Conservation (phyloP, 1,140 invertebrate genomes). For the Chrysopa pallens region DNA sequence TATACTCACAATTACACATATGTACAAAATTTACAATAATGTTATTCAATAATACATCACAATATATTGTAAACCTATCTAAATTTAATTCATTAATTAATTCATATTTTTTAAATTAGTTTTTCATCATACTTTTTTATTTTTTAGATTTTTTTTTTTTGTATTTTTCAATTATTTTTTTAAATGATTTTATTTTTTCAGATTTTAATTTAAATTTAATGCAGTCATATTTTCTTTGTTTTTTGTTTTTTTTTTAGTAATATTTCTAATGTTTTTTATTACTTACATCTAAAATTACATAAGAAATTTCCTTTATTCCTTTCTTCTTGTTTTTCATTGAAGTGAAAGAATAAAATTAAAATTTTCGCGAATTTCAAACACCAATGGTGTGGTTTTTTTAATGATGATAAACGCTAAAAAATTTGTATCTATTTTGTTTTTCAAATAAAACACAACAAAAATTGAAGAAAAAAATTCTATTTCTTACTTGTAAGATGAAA, state of each 20-base stretch:
- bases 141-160: too few relatives aligned
- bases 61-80: conserved; percentile 9
- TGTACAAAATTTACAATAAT: conserved; percentile 28
- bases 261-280: background rate
- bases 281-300: conserved; percentile 4
- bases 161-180: too few relatives aligned
- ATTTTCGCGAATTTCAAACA: background rate
- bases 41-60: conserved; percentile 22
- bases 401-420: background rate
- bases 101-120: too few relatives aligned
- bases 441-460: background rate
- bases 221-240: conserved; percentile 3
- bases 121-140: too few relatives aligned
- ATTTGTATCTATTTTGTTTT: background rate
- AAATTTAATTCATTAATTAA: background rate
- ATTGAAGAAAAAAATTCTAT: background rate
- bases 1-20: conserved; percentile 26
- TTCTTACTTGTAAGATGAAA: background rate
- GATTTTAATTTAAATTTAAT: conserved; percentile 10
- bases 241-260: conserved; percentile 3
- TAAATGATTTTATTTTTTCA: conserved; percentile 17
- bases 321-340: background rate
- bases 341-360: background rate
- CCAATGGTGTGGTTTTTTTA: background rate
- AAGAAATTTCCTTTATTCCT: background rate